Conservation (phyloP, 2,797 vertebrate species). For the Mergus octosetaceus region DNA sequence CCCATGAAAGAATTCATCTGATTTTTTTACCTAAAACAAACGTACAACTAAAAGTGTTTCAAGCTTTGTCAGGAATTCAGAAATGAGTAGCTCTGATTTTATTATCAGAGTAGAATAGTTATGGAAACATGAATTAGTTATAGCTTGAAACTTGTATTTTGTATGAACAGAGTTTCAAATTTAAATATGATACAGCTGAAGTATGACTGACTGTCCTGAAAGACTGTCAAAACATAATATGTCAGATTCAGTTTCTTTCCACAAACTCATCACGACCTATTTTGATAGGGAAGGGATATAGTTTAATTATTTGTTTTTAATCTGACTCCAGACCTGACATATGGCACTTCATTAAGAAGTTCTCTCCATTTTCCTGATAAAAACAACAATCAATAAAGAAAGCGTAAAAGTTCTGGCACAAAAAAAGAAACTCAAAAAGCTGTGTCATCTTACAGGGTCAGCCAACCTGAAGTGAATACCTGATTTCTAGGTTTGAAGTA, state of each 20-base stretch:
- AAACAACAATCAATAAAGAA: constrained; percentile 58
- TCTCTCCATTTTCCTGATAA: constrained; percentile 62
- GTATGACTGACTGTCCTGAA: constrained; percentile 26
- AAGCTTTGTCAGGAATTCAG: neutral
- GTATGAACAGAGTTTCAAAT: neutral
- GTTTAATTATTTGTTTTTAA: constrained; percentile 78
- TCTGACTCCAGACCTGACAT: constrained; percentile 72
- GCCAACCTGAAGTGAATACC: neutral
- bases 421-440: constrained; percentile 45
- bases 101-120: neutral
- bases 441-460: constrained; percentile 15
- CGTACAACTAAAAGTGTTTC: neutral
- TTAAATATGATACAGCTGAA: constrained; percentile 29
- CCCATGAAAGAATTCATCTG: neutral
- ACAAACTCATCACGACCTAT: constrained; percentile 68
- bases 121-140: constrained; percentile 5
- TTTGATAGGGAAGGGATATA: constrained; percentile 67
- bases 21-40: neutral
- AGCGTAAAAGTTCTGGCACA: constrained; percentile 41
- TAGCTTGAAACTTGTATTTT: constrained; percentile 29
- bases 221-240: constrained; percentile 67
- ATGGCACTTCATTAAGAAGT: constrained; percentile 68
- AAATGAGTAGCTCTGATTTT: neutral
- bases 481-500: neutral
- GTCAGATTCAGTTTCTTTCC: constrained; percentile 63